Evolutionary conservation across 2,113 vertebrate species (phyloP).

Genomic region (Carollia perspicillata): DNA sequence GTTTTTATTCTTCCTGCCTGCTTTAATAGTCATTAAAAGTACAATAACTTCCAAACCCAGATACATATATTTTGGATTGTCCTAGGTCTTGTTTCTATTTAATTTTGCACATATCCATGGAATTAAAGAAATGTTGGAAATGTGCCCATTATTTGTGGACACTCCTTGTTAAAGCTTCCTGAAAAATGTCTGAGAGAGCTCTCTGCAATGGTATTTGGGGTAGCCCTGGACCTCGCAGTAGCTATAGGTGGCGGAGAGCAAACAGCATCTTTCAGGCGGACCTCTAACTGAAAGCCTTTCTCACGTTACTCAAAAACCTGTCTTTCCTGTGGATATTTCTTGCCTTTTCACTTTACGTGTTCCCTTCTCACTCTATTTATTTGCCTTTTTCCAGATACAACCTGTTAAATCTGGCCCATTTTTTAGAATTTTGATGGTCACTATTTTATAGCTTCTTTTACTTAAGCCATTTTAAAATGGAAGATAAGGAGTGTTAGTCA

Average conservation of each 20-base stretch:
- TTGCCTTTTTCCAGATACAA: not conserved
- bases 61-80: not conserved
- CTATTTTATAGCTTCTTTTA: not conserved
- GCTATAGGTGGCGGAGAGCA: not conserved
- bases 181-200: not conserved
- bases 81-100: not conserved
- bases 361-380: not conserved
- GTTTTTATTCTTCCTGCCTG: not conserved
- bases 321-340: not conserved
- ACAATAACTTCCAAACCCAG: not conserved
- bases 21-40: constrained; percentile 8
- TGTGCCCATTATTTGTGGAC: not conserved
- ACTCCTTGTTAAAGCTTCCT: not conserved
- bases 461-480: not conserved
- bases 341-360: not conserved
- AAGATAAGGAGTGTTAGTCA: not conserved
- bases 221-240: not conserved
- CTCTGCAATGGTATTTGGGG: not conserved
- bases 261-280: not conserved
- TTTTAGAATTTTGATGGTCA: constrained; percentile 12
- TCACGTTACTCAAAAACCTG: not conserved
- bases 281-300: not conserved
- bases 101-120: not conserved
- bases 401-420: not conserved
- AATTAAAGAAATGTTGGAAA: not conserved